Evolutionary conservation across 2,113 vertebrate genomes (phyloP).

Genomic region (Laticauda colubrina): DNA sequence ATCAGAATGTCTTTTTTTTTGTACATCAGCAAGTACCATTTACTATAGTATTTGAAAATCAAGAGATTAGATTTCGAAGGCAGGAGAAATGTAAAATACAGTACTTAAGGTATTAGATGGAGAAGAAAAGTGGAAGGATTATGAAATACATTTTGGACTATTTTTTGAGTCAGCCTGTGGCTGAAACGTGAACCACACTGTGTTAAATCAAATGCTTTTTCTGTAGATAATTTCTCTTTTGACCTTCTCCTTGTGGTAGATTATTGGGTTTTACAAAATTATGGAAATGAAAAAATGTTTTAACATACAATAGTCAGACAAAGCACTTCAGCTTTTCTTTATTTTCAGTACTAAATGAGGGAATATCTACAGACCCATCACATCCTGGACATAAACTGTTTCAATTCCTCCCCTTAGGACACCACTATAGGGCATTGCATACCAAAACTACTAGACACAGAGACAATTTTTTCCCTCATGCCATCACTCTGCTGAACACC

Average conservation of each 20-base stretch:
- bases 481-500: not conserved
- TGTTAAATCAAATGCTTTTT: not conserved
- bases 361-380: not conserved
- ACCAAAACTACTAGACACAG: not conserved
- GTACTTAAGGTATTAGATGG: not conserved
- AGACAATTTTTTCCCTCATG: not conserved
- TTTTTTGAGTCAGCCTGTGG: not conserved
- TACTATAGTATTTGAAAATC: not conserved
- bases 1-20: not conserved
- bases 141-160: not conserved
- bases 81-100: not conserved
- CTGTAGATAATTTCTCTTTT: not conserved
- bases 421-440: not conserved
- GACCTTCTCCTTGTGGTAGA: not conserved
- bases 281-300: not conserved
- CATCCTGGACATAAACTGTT: not conserved
- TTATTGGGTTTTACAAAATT: not conserved
- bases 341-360: not conserved
- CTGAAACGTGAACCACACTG: not conserved
- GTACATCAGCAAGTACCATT: not conserved
- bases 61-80: not conserved
- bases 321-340: not conserved
- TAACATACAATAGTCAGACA: not conserved
- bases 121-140: not conserved
- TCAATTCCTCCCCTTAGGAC: not conserved